phyloP scores from a whole-genome alignment of 2,888 invertebrate species.

The Archips crataeganus region DNA sequence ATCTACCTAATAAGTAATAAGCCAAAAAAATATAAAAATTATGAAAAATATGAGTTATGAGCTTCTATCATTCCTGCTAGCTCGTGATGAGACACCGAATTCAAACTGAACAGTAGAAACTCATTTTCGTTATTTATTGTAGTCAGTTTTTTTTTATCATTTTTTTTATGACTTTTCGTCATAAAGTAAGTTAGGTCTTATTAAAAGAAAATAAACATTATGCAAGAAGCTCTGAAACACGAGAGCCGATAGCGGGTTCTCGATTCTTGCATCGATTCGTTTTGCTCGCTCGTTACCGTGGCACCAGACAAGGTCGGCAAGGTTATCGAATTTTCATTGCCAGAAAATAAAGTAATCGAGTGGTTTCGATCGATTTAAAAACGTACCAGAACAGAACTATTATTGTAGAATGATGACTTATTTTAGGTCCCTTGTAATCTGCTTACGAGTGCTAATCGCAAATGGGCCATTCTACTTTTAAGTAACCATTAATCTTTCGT shows the following conservation, averaged over 20 bases:
- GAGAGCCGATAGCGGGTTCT: slow-evolving; percentile 2
- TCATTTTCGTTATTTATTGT: too few species aligned
- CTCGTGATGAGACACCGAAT: too few species aligned
- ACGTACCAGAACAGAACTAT: neutral
- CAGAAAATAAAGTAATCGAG: slow-evolving; percentile 25
- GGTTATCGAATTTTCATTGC: slow-evolving; percentile 20
- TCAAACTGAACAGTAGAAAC: too few species aligned
- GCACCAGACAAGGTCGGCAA: slow-evolving; percentile 30
- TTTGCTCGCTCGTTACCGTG: slow-evolving; percentile 22
- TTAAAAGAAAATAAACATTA: neutral
- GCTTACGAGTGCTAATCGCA: neutral
- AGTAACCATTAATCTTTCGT: too few species aligned
- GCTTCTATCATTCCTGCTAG: too few species aligned
- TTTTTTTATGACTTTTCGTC: neutral
- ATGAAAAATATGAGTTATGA: too few species aligned
- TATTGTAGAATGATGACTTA: neutral
- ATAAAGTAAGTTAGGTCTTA: neutral
- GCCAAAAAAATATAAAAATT: too few species aligned
- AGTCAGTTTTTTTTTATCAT: neutral
- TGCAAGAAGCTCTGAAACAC: slow-evolving; percentile 5
- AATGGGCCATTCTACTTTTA: too few species aligned
- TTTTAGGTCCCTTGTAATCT: neutral
- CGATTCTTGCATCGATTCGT: slow-evolving; percentile 27
- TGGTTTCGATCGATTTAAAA: slow-evolving; percentile 17
- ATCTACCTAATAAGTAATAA: too few species aligned